Evolutionary conservation across 2,113 vertebrate species (phyloP).

Genomic region (Tauraco erythrolophus): DNA sequence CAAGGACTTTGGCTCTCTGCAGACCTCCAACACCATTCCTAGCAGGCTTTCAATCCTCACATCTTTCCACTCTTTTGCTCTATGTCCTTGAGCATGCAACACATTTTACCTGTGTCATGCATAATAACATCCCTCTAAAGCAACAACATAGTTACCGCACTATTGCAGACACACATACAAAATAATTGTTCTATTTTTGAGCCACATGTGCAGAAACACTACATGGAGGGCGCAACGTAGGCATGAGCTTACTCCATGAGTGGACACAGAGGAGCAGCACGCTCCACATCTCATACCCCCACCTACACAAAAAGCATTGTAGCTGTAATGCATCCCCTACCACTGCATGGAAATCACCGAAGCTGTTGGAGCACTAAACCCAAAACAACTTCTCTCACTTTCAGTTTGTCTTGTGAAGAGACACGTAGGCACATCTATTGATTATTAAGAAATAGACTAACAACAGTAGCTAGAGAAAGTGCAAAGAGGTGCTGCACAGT

Average conservation of each 20-base stretch:
- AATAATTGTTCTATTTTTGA: background rate
- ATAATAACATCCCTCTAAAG: background rate
- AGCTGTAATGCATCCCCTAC: background rate
- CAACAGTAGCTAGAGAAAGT: background rate
- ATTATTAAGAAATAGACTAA: background rate
- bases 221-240: background rate
- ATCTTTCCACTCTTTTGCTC: background rate
- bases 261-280: background rate
- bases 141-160: background rate
- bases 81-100: background rate
- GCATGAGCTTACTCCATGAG: background rate
- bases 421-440: background rate
- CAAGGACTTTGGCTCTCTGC: background rate
- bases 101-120: accelerated
- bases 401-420: background rate
- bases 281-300: too few relatives aligned
- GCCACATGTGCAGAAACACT: background rate
- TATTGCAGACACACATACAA: background rate
- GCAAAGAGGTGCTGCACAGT: background rate
- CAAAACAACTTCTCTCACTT: background rate
- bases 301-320: background rate
- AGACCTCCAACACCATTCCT: background rate
- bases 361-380: background rate
- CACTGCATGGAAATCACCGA: accelerated
- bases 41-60: background rate